Conservation (phyloP, 2,797 vertebrate genomes). For the Holocentrus rufus region DNA sequence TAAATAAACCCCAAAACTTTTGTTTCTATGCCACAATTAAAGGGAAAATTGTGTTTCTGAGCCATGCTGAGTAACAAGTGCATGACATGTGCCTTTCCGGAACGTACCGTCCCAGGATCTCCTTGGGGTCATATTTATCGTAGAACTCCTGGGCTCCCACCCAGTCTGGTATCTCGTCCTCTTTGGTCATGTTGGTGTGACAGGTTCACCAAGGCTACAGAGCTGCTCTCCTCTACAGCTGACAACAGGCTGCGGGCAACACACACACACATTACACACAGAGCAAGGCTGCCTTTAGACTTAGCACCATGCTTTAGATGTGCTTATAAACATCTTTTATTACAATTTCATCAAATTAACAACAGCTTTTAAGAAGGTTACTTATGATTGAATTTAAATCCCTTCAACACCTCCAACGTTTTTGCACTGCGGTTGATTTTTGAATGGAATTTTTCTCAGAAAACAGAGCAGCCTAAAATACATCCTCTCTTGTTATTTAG, state of each 20-base stretch:
- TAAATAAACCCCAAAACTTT: too few relatives aligned
- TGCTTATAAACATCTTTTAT: background rate
- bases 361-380: too few relatives aligned
- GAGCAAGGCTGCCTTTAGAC: background rate
- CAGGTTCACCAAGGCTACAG: conserved; percentile 33
- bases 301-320: background rate
- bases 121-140: conserved; percentile 95
- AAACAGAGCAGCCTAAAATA: background rate
- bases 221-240: conserved; percentile 34
- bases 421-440: too few relatives aligned
- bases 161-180: conserved; percentile 90
- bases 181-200: conserved; percentile 87
- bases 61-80: background rate
- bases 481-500: background rate
- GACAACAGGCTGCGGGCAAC: conserved; percentile 37
- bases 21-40: background rate
- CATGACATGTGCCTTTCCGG: background rate
- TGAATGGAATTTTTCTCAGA: background rate
- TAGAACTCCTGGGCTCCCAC: conserved; percentile 92
- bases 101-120: conserved; percentile 93
- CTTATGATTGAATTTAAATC: too few relatives aligned
- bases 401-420: too few relatives aligned
- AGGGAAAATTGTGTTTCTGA: too few relatives aligned
- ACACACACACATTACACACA: background rate
- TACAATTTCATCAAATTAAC: background rate